Percentiles rank a stretch among this genome's conserved stretches.
Evolutionary conservation across 2,113 vertebrate genomes (phyloP).

Genomic region (Pogonocichla stellata): DNA sequence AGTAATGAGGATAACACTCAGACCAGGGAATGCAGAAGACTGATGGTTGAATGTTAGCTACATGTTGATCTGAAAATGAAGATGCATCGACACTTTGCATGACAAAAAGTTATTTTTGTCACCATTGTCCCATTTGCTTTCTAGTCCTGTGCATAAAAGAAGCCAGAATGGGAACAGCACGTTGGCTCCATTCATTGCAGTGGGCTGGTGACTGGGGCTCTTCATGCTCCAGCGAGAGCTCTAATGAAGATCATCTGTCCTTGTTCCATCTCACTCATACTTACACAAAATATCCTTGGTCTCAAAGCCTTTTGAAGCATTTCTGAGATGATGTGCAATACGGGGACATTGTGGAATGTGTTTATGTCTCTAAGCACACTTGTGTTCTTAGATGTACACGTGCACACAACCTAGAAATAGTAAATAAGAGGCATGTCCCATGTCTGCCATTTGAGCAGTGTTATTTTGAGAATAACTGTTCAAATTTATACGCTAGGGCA

Average conservation of each 20-base stretch:
- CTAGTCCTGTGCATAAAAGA: background rate
- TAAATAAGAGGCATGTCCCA: background rate
- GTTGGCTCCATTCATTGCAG: background rate
- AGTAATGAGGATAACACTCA: background rate
- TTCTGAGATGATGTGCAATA: background rate
- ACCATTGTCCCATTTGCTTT: background rate
- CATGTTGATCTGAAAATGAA: background rate
- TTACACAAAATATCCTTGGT: background rate
- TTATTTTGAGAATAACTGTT: slow-evolving; percentile 49
- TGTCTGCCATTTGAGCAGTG: slow-evolving; percentile 2
- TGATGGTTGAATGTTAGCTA: background rate
- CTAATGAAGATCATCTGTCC: background rate
- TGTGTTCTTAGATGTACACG: background rate
- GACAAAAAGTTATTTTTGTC: slow-evolving; percentile 34
- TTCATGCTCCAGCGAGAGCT: background rate
- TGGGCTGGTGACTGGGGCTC: background rate
- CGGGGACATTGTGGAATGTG: background rate
- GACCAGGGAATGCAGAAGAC: background rate
- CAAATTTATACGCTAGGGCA: slow-evolving; percentile 71
- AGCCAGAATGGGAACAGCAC: background rate
- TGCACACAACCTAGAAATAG: background rate
- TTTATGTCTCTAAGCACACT: background rate
- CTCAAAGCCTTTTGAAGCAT: background rate
- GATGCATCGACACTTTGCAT: background rate
- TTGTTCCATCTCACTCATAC: background rate